Evolutionary conservation across 2,888 invertebrate species (phyloP), one percentile per base, ranked within the genome.

Genomic region (Smittia aterrima): DNA sequence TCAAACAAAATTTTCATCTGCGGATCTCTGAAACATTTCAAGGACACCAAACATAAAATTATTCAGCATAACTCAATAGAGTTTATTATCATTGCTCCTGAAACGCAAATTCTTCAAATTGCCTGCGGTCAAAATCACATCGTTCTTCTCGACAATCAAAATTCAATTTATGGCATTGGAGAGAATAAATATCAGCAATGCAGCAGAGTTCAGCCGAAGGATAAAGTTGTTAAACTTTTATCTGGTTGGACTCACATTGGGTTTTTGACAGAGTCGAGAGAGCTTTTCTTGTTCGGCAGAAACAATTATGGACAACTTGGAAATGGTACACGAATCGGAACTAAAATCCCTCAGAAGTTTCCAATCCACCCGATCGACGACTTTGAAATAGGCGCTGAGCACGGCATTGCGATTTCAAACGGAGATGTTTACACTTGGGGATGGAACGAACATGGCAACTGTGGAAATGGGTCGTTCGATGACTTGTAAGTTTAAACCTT

Each of bases 401-500:
- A 94, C 79, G 91, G 89, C 62, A 80, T 94, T 77, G 89, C 90
- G 76, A 82, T 92, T 76, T 86, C 87, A 78, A 86, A 88, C 75
- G 89, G 89, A 38, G 85, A 86, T 67, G 80, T 93, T 4, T 89
- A 88, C 79, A 87, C 90, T 20, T 95, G 94, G 93, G 94, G 94
- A 0, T 95, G 94, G 94, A 94, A 95, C 82, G 94, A 95, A 79
- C 94, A 94, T 83, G 92, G 91, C 47, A 93, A 91, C 80, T 93
- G 93, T 78, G 94, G 93, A 73, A 89, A 87, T 77, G 88, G 87
- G 73, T 77, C 78, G 0, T 79, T 79, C 0, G 80, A 81, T 24
- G 83, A 83, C 78, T 41, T 82, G 83, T 83, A 78, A 79, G 80
- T 75, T n/a, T n/a, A n/a, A n/a, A 53, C 11, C 4, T 25, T 66